These are phyloP conservation scores for Hozukius guyotensis DNA, from an alignment of 2,797 vertebrate species.

Conservation along the genomic window DNA sequence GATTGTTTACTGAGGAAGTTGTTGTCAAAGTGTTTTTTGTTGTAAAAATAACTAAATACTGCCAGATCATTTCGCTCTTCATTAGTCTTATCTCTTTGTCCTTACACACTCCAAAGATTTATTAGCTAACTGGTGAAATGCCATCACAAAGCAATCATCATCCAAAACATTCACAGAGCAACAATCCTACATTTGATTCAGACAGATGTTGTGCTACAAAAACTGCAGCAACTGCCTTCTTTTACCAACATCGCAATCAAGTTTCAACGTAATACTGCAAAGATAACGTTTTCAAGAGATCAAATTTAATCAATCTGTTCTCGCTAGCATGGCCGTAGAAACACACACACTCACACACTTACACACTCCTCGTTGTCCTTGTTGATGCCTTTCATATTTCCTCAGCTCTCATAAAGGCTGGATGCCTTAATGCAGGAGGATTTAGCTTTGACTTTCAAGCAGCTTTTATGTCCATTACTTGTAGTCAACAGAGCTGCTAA, in stretches of 20 bases:
- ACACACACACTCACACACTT: neutral
- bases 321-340: neutral
- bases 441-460: conserved; percentile 55
- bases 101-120: conserved; percentile 16
- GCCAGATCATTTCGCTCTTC: conserved; percentile 45
- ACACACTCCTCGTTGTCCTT: conserved; percentile 31
- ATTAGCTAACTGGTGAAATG: conserved; percentile 51
- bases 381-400: conserved; percentile 56
- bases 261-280: neutral
- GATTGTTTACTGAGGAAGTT: conserved; percentile 24
- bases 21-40: conserved; percentile 11
- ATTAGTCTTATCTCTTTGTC: conserved; percentile 62
- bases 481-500: conserved; percentile 29
- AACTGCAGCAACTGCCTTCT: neutral
- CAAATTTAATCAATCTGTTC: conserved; percentile 1
- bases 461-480: conserved; percentile 50
- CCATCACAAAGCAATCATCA: conserved; percentile 46
- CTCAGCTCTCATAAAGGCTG: conserved; percentile 26
- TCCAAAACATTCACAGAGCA: conserved; percentile 26
- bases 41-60: conserved; percentile 36
- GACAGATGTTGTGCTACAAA: neutral
- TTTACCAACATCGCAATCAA: neutral
- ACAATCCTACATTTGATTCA: conserved; percentile 19
- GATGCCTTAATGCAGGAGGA: conserved; percentile 34
- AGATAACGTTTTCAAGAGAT: conserved; percentile 1